A percentile compares a stretch with the other conserved stretches of the same genome.
These are phyloP conservation scores for Formica selysi DNA, from an alignment of 1,140 invertebrate species.

Conservation along the genomic window DNA sequence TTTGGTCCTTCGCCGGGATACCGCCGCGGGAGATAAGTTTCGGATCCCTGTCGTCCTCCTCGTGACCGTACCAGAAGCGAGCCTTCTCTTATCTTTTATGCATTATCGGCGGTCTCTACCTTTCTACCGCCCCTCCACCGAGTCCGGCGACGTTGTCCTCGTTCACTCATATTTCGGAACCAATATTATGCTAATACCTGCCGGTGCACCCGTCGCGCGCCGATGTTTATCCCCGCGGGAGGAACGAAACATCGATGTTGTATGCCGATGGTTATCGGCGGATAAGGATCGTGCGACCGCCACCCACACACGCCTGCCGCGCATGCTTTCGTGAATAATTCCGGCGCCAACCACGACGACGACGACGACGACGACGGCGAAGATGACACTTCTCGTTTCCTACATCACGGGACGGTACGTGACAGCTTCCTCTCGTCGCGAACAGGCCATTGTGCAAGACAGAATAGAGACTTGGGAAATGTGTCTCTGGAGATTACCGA, in stretches of 20 bases:
- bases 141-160: constrained; percentile 47
- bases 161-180: constrained; percentile 80
- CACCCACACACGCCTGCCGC: constrained; percentile 35
- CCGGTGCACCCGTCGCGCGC: constrained; percentile 39
- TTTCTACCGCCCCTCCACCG: constrained; percentile 3
- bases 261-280: constrained; percentile 57
- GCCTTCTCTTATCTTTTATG: constrained; percentile 81
- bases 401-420: constrained; percentile 36
- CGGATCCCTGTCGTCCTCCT: constrained; percentile 58
- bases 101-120: constrained; percentile 74
- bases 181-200: constrained; percentile 82
- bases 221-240: constrained; percentile 59
- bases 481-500: constrained; percentile 19
- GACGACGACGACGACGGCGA: neutral
- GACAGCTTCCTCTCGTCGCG: constrained; percentile 65
- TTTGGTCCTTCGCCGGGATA: constrained; percentile 44
- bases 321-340: constrained; percentile 71
- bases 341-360: constrained; percentile 4
- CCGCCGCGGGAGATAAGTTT: constrained; percentile 69
- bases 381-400: constrained; percentile 45
- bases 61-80: constrained; percentile 59
- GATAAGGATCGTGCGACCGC: constrained; percentile 57
- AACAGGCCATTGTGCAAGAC: constrained; percentile 47
- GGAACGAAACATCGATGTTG: constrained; percentile 61
- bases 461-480: constrained; percentile 45